Conservation (phyloP, 2,113 vertebrate genomes). For the Crotalus tigris region DNA sequence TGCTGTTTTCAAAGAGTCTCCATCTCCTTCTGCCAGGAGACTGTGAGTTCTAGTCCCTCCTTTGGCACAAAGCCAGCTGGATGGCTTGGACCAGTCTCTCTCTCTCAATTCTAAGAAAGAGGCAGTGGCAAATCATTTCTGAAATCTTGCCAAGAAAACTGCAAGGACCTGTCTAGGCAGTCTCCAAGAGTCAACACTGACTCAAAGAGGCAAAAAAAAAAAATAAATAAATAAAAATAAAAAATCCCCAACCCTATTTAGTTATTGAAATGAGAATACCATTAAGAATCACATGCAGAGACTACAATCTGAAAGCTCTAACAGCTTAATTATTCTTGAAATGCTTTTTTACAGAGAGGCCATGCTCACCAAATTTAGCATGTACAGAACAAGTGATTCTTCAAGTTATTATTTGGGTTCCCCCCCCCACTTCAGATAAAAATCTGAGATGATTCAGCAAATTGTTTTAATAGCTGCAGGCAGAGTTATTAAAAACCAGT, state of each 20-base stretch:
- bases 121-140: neutral
- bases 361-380: neutral
- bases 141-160: too few species aligned
- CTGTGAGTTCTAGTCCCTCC: neutral
- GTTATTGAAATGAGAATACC: slow-evolving; percentile 28
- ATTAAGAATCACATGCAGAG: slow-evolving; percentile 54
- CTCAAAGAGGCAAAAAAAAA: neutral
- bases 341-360: slow-evolving; percentile 42
- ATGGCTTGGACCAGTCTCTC: neutral
- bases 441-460: neutral
- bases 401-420: neutral
- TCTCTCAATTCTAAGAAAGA: too few species aligned
- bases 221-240: too few species aligned
- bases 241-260: neutral
- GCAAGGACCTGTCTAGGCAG: neutral
- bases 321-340: slow-evolving; percentile 53
- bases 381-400: slow-evolving; percentile 27
- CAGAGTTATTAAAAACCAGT: neutral
- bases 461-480: neutral
- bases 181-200: neutral
- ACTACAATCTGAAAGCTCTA: slow-evolving; percentile 50
- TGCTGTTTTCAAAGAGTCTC: neutral
- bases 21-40: neutral
- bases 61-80: neutral
- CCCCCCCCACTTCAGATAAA: neutral